Evolutionary conservation across 1,140 invertebrate genomes (phyloP).

Genomic region (Anastatus disparis): DNA sequence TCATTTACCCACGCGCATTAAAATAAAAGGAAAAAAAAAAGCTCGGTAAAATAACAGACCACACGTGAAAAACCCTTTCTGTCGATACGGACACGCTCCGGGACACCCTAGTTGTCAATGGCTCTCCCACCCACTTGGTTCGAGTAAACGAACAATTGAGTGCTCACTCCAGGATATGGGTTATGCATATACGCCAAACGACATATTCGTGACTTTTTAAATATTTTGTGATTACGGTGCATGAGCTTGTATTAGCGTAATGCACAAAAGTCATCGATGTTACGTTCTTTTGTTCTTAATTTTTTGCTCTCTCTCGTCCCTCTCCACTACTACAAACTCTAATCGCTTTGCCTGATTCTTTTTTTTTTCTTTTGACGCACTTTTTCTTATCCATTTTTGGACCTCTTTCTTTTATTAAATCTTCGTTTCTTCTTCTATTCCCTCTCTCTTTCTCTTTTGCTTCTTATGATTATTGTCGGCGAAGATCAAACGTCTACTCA

Average conservation of each 20-base stretch:
- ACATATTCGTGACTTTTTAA: slow-evolving; percentile 59
- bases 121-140: slow-evolving; percentile 42
- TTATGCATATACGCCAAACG: slow-evolving; percentile 42
- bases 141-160: slow-evolving; percentile 30
- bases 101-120: slow-evolving; percentile 49
- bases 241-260: slow-evolving; percentile 41
- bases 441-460: not conserved
- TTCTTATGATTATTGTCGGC: slow-evolving; percentile 43
- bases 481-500: slow-evolving; percentile 53
- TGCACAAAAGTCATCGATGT: slow-evolving; percentile 21
- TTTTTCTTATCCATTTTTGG: slow-evolving; percentile 31
- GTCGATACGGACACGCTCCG: slow-evolving; percentile 62
- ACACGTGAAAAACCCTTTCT: slow-evolving; percentile 56
- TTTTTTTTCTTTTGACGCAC: slow-evolving; percentile 23
- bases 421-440: slow-evolving; percentile 19
- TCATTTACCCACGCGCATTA: too few relatives aligned
- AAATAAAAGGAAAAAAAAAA: not conserved
- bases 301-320: slow-evolving; percentile 46
- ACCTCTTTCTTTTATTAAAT: slow-evolving; percentile 46
- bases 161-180: slow-evolving; percentile 48
- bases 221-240: slow-evolving; percentile 55
- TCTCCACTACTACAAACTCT: not conserved
- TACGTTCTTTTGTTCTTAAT: not conserved
- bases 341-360: slow-evolving; percentile 2
- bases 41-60: slow-evolving; percentile 39